phyloP scores from a whole-genome alignment of 2,888 invertebrate genomes.

The Cephonodes hylas region DNA sequence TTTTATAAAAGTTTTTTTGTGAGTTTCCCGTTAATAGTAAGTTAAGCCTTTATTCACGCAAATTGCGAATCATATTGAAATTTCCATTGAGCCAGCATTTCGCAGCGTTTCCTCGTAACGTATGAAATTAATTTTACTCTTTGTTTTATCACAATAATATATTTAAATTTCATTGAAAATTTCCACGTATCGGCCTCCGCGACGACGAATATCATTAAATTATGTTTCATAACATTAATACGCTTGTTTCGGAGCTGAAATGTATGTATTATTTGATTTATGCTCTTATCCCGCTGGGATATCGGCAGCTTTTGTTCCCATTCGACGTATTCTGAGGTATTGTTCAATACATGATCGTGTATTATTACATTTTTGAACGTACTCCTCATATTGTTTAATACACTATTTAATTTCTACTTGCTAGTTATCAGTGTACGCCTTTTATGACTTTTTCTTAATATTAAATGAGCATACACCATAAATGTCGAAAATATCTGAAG shows the following conservation, averaged over 20 bases:
- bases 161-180: slow-evolving; percentile 4
- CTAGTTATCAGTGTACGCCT: too few relatives aligned
- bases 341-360: too few relatives aligned
- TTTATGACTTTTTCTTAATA: too few relatives aligned
- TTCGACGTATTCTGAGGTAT: background rate
- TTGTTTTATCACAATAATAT: slow-evolving; percentile 4
- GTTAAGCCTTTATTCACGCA: background rate
- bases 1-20: background rate
- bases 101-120: slow-evolving; percentile 3
- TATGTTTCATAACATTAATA: background rate
- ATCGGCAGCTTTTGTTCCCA: background rate
- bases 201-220: background rate
- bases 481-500: too few relatives aligned
- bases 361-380: too few relatives aligned
- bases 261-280: background rate
- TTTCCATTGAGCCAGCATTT: slow-evolving; percentile 6
- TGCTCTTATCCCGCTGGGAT: background rate
- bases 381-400: too few relatives aligned
- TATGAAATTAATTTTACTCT: background rate
- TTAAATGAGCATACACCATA: too few relatives aligned
- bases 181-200: background rate
- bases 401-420: too few relatives aligned
- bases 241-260: background rate
- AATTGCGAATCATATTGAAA: slow-evolving; percentile 3
- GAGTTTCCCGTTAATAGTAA: background rate